A percentile compares a stretch with the other conserved stretches of the same genome.
Conservation (phyloP, 1,140 invertebrate genomes). For the Trypoxylus dichotomus region DNA sequence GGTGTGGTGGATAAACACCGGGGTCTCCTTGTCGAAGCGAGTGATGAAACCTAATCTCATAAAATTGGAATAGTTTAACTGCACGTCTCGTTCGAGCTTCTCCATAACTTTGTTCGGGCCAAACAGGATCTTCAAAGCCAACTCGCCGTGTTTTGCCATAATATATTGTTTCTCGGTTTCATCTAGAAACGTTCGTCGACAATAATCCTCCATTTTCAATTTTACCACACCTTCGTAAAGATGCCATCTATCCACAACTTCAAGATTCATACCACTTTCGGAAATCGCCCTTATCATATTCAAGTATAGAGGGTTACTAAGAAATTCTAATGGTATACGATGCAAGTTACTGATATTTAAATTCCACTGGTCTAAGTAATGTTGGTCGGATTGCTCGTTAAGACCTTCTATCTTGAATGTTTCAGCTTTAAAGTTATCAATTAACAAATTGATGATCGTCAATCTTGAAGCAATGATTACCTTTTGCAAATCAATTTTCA, state of each 20-base stretch:
- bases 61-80: neutral
- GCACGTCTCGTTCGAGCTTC: neutral
- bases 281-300: neutral
- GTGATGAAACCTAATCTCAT: too few relatives aligned
- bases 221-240: neutral
- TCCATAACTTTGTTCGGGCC: neutral
- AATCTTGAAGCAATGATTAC: neutral
- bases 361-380: neutral
- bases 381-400: neutral
- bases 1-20: too few relatives aligned
- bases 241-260: neutral
- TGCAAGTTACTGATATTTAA: neutral
- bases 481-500: neutral
- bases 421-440: neutral
- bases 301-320: neutral
- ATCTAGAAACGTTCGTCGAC: neutral
- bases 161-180: neutral
- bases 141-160: neutral
- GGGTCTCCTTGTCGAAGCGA: too few relatives aligned
- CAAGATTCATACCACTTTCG: neutral
- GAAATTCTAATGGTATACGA: neutral
- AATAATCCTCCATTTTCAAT: neutral
- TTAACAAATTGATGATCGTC: neutral
- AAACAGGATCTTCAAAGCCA: neutral
- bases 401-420: neutral